These are phyloP conservation scores for Phalacrocorax carbo DNA, from an alignment of 2,113 vertebrate genomes.

Conservation along the genomic window DNA sequence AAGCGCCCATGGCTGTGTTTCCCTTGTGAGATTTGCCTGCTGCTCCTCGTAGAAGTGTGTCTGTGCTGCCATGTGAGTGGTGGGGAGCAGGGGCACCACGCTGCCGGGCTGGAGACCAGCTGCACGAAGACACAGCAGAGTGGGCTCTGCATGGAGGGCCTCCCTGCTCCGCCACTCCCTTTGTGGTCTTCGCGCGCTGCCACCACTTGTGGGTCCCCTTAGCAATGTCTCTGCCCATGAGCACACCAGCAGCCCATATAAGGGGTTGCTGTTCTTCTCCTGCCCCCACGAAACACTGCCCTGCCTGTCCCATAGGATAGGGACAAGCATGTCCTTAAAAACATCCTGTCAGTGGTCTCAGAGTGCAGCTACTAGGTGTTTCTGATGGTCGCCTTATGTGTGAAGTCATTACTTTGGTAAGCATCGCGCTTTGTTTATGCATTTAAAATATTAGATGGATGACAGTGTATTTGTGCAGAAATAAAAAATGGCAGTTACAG, in stretches of 20 bases:
- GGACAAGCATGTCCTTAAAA: background rate
- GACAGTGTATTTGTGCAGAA: slow-evolving; percentile 28
- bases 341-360: background rate
- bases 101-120: background rate
- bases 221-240: background rate
- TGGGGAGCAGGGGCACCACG: background rate
- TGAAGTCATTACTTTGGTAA: background rate
- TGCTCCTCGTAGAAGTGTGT: background rate
- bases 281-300: background rate
- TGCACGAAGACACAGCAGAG: fast-evolving
- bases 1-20: background rate
- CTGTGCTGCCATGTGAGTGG: background rate
- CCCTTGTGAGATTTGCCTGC: slow-evolving; percentile 18
- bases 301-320: background rate
- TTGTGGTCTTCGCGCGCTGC: background rate
- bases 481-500: slow-evolving; percentile 32
- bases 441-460: background rate
- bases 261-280: background rate
- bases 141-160: background rate
- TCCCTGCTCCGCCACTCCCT: background rate
- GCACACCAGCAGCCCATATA: background rate
- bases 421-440: background rate
- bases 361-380: background rate
- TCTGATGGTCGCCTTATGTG: background rate
- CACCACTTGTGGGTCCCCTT: background rate